Evolutionary conservation across 1,140 invertebrate species (phyloP), one percentile per base, ranked within the genome.

Genomic region (Cyphomyrmex costatus): DNA sequence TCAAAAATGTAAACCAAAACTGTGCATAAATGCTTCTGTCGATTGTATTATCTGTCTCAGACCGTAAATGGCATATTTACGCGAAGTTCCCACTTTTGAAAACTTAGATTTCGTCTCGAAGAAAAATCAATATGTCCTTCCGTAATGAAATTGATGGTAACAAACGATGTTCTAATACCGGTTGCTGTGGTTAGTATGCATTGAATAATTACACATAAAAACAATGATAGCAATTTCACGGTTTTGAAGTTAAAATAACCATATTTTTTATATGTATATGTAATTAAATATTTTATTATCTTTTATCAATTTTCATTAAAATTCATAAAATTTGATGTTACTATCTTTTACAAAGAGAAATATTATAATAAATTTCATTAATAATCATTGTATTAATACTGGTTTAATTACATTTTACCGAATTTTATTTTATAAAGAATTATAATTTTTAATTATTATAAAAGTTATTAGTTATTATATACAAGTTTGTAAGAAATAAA

Each of bases 131-230:
- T 74, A 90, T 90, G 89, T 80, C 74, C 27, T 80, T 61, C 19
- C 85, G 66, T 27, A 70, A 87, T 46, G 53, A 73, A 27, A 63
- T 49, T 46, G 65, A 60, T 30, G 21, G 16, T 61, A 68, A 27
- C 21, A 77, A 71, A 61, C 24, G n/a, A 21, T 65, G 24, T 33
- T 7, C n/a, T 58, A 80, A 21, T 14, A 84, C 21, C 8, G 30
- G 33, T 51, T 78, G 36, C 19, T 90, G 68, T 30, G 88, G 89
- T 89, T 84, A 84, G 77, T 88, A 80, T 56, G 21, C 24, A 30
- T 60, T 56, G 70, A 46, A 53, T 36, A 80, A 21, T 2, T n/a
- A 51, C n/a, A 33, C 2, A 7, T 73, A 70, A 46, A 33, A 1
- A 42, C 0, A 66, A 16, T 68, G 8, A 53, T 19, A 56, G 7